A percentile compares a stretch with the other conserved stretches of the same genome.
These are phyloP conservation scores for Laticauda colubrina DNA, from an alignment of 2,113 vertebrate species.

Conservation along the genomic window DNA sequence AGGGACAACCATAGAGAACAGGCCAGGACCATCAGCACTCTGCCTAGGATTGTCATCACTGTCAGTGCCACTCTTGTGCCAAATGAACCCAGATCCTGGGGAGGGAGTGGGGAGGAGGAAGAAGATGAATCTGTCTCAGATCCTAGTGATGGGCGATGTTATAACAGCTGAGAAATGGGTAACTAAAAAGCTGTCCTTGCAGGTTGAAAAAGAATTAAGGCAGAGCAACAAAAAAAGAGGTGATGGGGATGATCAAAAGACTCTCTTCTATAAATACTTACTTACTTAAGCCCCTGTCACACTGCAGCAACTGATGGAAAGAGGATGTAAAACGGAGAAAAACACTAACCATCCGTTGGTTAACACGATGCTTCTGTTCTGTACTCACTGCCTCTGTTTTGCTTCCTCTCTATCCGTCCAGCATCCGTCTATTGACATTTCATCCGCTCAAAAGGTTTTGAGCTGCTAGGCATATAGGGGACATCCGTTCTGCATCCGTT, in stretches of 20 bases:
- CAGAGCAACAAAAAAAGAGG: not conserved
- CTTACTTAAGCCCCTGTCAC: no score
- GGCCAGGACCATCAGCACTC: not conserved
- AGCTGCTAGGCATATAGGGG: no score
- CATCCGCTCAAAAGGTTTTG: no score
- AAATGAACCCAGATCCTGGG: not conserved
- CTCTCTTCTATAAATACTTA: not conserved
- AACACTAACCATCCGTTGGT: no score
- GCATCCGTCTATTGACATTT: no score
- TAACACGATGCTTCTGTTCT: no score
- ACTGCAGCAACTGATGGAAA: no score
- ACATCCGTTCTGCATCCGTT: no score
- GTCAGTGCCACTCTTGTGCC: not conserved
- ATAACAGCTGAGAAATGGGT: not conserved
- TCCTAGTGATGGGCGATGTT: not conserved
- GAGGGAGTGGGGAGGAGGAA: not conserved
- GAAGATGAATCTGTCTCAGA: not conserved
- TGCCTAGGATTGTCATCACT: not conserved
- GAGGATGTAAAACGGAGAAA: no score
- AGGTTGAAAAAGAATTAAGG: not conserved
- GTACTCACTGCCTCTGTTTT: no score
- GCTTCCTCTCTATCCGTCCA: no score
- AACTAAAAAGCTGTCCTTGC: not conserved
- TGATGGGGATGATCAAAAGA: slow-evolving; percentile 43
- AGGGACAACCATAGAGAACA: not conserved